Conservation (phyloP, 2,797 vertebrate species). For the Micropoecilia bifurca region DNA sequence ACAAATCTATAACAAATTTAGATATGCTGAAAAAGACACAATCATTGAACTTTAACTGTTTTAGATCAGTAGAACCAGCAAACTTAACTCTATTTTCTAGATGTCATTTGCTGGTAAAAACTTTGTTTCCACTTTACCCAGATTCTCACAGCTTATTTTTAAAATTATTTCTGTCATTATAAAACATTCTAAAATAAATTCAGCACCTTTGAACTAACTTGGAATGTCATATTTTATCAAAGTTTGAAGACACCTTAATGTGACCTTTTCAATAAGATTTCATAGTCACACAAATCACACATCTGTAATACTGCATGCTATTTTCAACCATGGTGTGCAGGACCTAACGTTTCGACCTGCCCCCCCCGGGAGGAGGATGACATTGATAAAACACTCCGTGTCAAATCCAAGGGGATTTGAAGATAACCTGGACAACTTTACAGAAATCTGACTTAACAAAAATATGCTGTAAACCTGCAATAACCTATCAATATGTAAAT, state of each 20-base stretch:
- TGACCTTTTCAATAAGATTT: not conserved
- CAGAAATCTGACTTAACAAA: not conserved
- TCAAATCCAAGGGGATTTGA: not conserved
- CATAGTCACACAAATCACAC: not conserved
- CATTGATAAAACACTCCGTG: not conserved
- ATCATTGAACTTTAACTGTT: not conserved
- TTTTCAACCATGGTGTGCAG: not conserved
- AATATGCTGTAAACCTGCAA: not conserved
- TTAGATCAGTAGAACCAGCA: not conserved
- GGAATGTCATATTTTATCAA: not conserved
- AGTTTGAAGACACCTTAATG: not conserved
- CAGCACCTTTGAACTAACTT: not conserved
- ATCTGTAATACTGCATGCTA: not conserved
- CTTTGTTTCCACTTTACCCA: not conserved
- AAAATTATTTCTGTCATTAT: not conserved
- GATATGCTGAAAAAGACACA: not conserved
- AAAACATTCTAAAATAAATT: not conserved
- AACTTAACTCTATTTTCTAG: not conserved
- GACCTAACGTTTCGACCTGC: not conserved
- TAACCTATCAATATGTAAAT: too few relatives aligned
- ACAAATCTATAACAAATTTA: not conserved
- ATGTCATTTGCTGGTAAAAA: not conserved
- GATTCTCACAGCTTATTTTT: not conserved
- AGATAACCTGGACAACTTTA: not conserved
- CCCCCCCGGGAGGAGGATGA: not conserved